Conservation (phyloP, 2,888 invertebrate genomes). For the Hipparchia semele region DNA sequence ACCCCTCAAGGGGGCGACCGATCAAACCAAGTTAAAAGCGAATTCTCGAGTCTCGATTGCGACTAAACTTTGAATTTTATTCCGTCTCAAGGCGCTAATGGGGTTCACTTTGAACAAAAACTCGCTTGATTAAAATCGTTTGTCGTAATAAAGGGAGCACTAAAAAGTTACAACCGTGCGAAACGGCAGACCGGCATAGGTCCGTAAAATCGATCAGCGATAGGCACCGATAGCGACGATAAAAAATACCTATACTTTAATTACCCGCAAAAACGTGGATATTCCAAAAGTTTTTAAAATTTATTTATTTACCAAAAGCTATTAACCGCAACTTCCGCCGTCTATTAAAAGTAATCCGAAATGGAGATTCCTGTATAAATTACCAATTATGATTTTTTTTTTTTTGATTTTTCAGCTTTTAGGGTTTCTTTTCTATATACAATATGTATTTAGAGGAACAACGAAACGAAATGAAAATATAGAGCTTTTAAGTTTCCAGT, state of each 20-base stretch:
- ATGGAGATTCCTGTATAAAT: no score
- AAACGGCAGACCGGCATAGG: constrained; percentile 73
- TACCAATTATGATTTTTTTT: no score
- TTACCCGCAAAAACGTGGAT: no score
- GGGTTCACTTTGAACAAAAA: constrained; percentile 76
- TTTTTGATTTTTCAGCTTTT: no score
- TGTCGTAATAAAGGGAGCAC: constrained; percentile 81
- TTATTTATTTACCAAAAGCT: no score
- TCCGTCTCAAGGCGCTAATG: constrained; percentile 73
- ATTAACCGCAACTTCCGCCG: no score
- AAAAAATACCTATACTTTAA: constrained; percentile 62
- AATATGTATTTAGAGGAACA: no score
- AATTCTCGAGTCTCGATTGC: constrained; percentile 71
- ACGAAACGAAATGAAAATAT: no score
- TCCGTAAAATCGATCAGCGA: constrained; percentile 80
- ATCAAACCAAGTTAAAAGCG: constrained; percentile 74
- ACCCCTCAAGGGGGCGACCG: constrained; percentile 54
- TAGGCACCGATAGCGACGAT: constrained; percentile 62
- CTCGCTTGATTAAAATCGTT: constrained; percentile 83
- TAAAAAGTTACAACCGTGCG: constrained; percentile 81
- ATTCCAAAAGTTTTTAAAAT: no score
- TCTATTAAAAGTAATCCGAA: no score
- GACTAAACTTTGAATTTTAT: constrained; percentile 76
- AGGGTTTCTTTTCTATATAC: no score
- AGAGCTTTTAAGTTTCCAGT: no score